Conservation (phyloP, 2,888 invertebrate genomes). For the Drosophila fungiperda region DNA sequence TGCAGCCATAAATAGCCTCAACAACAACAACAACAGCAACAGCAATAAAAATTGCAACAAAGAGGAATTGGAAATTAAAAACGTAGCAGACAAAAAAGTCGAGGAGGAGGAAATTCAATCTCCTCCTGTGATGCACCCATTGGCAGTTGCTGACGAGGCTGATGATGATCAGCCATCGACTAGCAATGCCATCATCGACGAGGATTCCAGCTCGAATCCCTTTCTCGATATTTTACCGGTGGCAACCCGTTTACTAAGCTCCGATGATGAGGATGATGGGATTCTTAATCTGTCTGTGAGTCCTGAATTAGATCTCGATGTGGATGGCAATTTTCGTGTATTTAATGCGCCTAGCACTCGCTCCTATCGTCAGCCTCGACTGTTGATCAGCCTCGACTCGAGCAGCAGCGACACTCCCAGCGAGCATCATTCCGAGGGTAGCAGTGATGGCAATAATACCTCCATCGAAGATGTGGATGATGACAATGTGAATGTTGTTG, state of each 20-base stretch:
- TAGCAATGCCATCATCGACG: neutral
- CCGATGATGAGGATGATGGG: conserved; percentile 2
- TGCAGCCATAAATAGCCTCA: conserved; percentile 30
- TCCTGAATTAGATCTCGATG: neutral
- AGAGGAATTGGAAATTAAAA: neutral
- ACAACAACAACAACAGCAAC: conserved; percentile 31
- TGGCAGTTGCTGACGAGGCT: neutral
- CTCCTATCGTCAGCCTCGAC: conserved; percentile 41
- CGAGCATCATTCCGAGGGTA: neutral
- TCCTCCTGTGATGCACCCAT: neutral
- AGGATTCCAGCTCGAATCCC: neutral
- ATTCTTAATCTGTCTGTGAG: neutral
- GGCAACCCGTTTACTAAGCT: neutral
- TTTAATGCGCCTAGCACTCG: conserved; percentile 38
- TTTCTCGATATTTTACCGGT: neutral
- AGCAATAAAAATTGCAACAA: neutral
- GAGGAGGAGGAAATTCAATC: neutral
- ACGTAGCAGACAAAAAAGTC: neutral
- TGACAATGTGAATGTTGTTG: conserved; percentile 5
- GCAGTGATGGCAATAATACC: conserved; percentile 8
- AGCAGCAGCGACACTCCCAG: neutral
- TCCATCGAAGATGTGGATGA: conserved; percentile 16
- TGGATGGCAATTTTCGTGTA: neutral
- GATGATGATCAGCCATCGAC: neutral
- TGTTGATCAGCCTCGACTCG: neutral